Base-by-base conservation (phyloP, 1,140 invertebrate species). In the Rhyzopertha dominica region DNA sequence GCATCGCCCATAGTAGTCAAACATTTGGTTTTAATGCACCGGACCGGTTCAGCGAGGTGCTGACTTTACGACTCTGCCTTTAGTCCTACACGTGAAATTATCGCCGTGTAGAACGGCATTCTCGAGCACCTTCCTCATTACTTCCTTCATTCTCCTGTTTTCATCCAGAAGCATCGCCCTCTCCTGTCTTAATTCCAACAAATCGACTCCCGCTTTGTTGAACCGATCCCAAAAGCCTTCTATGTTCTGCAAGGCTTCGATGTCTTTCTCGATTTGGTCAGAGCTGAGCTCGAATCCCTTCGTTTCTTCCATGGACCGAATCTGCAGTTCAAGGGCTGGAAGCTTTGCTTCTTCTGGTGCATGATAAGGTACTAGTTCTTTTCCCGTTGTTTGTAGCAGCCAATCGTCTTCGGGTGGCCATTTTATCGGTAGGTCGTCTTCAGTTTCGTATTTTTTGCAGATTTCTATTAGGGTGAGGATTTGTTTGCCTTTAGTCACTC, bases 401-500 rank as follows among this genome's bases (percentile, higher is more conserved):
- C 14, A 12, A 22, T 43, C 5, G 7, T 41, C 30, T 13, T 47
- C 19, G 1, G 46, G 30, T n/a, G 56, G 30, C 48, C 47, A 60
- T 34, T 54, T 52, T 3, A 32, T 23, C 18, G 57, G 8, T 41
- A 47, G 46, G 32, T 62, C 62, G 20, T 53, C 42, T 29, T 54
- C 43, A 5, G 62, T 65, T 51, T 65, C 62, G 28, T 54, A 58
- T 41, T 59, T 62, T 36, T 48, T 34, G 31, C 62, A 65, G 14
- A 53, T 51, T 29, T 37, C 31, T 23, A 49, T 41, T 12, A 64
- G 37, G 26, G 43, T 41, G 12, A 56, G 26, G 17, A 65, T 26
- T 20, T 59, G 54, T 14, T 58, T 34, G 20, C 61, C 61, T 46
- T 55, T 56, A 16, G 16, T 12, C 10, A 38, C 5, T 0, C 56